Evolutionary conservation across 2,113 vertebrate genomes (phyloP), one percentile per base, ranked within the genome.

Genomic region (Ptychochromis oligacanthus): DNA sequence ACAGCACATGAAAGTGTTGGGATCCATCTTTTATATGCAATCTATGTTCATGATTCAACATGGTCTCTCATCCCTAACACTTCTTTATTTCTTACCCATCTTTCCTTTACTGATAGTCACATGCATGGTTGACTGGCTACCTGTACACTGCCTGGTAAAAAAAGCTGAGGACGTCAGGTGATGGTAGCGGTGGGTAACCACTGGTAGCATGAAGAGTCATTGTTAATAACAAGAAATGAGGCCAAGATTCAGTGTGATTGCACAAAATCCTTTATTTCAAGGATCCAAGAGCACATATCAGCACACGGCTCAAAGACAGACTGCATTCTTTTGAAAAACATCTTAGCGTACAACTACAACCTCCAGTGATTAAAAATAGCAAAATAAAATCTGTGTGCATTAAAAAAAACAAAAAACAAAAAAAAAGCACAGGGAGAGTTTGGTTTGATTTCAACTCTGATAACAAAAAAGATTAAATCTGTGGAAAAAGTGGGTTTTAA

Each of bases 191-290:
- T 28, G 31, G 72, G 28, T n/a, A 6, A 12, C 79, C 74, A 74
- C 64, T 1, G 22, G 74, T 28, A 76, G 75, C 13, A 46, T 24
- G 49, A 70, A 13, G 49, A 40, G 22, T 6, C 5, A 18, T 2
- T 14, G 18, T 70, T 49, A 74, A 74, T 28, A 54, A 52, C 6
- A 17, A 52, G n/a, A 54, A 49, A 62, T 2, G 2, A 85, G 28
- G 26, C 79, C 49, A 34, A 7, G 4, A 1, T 34, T 76, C 54
- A 26, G 49, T 82, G 92, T 92, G 92, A 92, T 91, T 91, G 92
- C 90, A 94, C 93, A 79, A 92, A 87, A 80, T 89, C 80, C 75
- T 96, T 95, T 95, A 94, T 95, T 94, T 93, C 55, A 87, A 91
- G 88, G 88, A 94, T 79, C 86, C 77, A 75, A 90, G 76, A 91